phyloP scores from a whole-genome alignment of 2,113 vertebrate species.

The Atrichornis clamosus region DNA sequence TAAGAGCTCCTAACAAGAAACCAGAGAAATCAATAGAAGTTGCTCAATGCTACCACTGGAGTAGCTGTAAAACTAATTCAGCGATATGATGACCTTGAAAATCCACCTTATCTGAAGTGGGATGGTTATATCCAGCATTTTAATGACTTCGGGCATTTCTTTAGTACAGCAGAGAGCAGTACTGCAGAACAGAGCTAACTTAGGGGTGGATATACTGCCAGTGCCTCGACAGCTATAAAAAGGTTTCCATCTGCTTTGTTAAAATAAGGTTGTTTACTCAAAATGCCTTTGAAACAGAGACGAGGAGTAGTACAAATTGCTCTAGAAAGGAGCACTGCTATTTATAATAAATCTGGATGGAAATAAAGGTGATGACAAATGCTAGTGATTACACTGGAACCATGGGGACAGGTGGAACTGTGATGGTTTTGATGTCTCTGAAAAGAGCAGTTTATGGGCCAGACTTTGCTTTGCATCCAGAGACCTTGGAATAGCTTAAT shows the following conservation, averaged over 20 bases:
- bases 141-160: not conserved
- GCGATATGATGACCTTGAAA: not conserved
- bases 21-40: not conserved
- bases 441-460: not conserved
- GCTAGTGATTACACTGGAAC: not conserved
- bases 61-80: not conserved
- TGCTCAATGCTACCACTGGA: not conserved
- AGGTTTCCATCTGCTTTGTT: slow-evolving; percentile 62
- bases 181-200: not conserved
- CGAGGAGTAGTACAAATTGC: not conserved
- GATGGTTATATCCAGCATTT: not conserved
- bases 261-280: slow-evolving; percentile 58
- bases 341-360: not conserved
- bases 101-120: not conserved
- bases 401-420: not conserved
- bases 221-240: slow-evolving; percentile 37
- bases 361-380: not conserved
- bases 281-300: slow-evolving; percentile 24
- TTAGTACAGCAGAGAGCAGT: not conserved
- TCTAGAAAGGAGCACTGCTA: not conserved
- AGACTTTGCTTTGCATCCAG: not conserved
- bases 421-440: not conserved
- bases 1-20: not conserved
- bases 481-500: not conserved
- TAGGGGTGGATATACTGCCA: not conserved